These are phyloP conservation scores for Semibalanus balanoides DNA, from an alignment of 1,140 invertebrate genomes.

Conservation along the genomic window DNA sequence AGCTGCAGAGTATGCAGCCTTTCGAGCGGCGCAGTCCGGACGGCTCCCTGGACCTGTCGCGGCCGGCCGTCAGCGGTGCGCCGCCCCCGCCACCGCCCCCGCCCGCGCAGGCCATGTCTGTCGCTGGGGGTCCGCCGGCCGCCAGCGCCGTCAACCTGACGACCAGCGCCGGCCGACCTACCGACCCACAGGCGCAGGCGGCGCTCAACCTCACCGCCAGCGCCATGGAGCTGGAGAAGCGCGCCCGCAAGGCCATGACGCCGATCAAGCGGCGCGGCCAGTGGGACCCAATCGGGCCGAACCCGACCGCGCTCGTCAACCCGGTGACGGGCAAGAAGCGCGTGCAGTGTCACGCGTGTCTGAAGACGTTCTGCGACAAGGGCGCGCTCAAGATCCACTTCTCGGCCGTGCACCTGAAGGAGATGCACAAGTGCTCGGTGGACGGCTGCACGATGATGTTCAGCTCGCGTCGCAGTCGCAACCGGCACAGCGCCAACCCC, in stretches of 20 bases:
- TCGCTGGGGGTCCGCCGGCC: slow-evolving; percentile 22
- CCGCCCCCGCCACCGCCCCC: slow-evolving; percentile 44
- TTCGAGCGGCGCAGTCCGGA: slow-evolving; percentile 46
- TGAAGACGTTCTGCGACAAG: slow-evolving; percentile 99
- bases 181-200: slow-evolving; percentile 8
- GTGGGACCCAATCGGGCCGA: slow-evolving; percentile 79
- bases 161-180: slow-evolving; percentile 23
- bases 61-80: slow-evolving; percentile 28
- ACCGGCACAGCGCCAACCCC: slow-evolving; percentile 92
- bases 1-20: slow-evolving; percentile 86
- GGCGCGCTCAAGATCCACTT: slow-evolving; percentile 99
- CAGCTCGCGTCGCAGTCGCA: slow-evolving; percentile 84
- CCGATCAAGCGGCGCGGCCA: slow-evolving; percentile 61
- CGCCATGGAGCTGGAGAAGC: slow-evolving; percentile 30
- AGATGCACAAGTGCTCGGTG: slow-evolving; percentile 99
- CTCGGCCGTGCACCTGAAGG: slow-evolving; percentile 92
- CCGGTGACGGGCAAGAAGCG: slow-evolving; percentile 86
- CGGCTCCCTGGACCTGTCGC: slow-evolving; percentile 28
- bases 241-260: slow-evolving; percentile 61
- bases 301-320: slow-evolving; percentile 72
- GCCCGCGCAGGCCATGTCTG: background rate
- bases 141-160: slow-evolving; percentile 25
- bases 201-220: slow-evolving; percentile 21
- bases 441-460: slow-evolving; percentile 99
- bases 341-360: slow-evolving; percentile 93